Conservation (phyloP, 2,113 vertebrate genomes). For the Herpetotheres cachinnans region DNA sequence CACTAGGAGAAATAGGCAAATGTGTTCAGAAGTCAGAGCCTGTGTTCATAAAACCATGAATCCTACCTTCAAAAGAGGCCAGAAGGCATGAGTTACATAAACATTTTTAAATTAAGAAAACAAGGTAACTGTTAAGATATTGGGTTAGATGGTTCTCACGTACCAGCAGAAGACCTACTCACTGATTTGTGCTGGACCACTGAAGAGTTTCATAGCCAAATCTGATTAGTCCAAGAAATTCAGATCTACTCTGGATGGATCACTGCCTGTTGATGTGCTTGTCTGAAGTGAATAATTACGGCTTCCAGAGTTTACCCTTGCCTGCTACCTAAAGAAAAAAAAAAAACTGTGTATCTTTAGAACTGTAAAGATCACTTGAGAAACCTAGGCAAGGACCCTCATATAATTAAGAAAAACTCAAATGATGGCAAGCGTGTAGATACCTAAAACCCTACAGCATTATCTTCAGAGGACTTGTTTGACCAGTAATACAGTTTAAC, state of each 20-base stretch:
- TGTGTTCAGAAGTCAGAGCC: not conserved
- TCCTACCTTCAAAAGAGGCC: not conserved
- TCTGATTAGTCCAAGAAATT: not conserved
- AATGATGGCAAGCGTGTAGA: not conserved
- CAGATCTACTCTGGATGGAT: not conserved
- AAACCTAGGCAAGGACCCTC: not conserved
- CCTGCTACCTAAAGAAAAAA: not conserved
- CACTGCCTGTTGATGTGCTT: not conserved
- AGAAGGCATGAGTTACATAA: not conserved
- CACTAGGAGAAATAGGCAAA: not conserved
- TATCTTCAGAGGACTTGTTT: not conserved
- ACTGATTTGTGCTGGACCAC: not conserved
- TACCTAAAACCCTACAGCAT: not conserved
- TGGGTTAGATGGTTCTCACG: rapidly evolving
- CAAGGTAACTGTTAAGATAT: not conserved
- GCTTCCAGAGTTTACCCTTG: not conserved
- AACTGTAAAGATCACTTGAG: not conserved
- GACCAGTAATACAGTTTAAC: not conserved
- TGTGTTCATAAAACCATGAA: not conserved
- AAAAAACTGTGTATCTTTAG: not conserved
- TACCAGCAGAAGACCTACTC: not conserved
- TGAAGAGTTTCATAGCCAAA: not conserved
- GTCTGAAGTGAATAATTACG: not conserved
- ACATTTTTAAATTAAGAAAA: no score
- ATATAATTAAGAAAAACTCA: not conserved